A percentile compares a stretch with the other conserved stretches of the same genome.
Evolutionary conservation across 2,113 vertebrate species (phyloP).

Genomic region (Polyodon spathula): DNA sequence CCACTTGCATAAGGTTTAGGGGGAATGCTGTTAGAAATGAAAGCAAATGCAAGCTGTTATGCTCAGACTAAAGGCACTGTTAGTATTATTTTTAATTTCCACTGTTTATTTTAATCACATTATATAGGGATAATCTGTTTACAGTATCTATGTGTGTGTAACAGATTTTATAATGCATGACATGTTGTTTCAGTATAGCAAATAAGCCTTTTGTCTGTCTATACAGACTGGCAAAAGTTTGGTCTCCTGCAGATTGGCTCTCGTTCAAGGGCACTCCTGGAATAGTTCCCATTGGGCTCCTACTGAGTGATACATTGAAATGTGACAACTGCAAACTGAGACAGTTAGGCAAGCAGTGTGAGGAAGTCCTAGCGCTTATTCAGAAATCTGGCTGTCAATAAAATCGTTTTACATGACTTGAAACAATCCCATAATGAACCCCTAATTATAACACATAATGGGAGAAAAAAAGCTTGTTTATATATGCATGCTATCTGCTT

Average conservation of each 20-base stretch:
- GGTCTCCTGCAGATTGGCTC: conserved; percentile 55
- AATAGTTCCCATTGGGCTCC: conserved; percentile 52
- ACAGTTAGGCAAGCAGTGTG: conserved; percentile 56
- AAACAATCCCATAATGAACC: conserved; percentile 9
- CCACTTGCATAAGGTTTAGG: conserved; percentile 42
- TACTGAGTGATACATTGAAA: conserved; percentile 60
- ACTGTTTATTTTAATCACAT: conserved; percentile 55
- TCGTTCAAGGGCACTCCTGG: conserved; percentile 59
- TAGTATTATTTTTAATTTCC: conserved; percentile 68
- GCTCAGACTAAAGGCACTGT: conserved; percentile 63
- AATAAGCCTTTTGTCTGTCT: conserved; percentile 29
- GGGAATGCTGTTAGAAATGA: conserved; percentile 64
- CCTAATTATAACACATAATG: conserved; percentile 12
- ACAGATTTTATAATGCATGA: conserved; percentile 16
- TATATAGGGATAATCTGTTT: conserved; percentile 55
- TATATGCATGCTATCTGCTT: too few species aligned
- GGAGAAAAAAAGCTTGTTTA: too few species aligned
- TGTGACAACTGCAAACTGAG: conserved; percentile 63
- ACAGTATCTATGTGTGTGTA: too few species aligned
- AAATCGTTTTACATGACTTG: conserved; percentile 8
- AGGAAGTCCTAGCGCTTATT: conserved; percentile 49
- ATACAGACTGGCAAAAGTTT: conserved; percentile 33
- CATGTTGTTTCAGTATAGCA: conserved; percentile 48
- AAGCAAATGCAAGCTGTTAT: conserved; percentile 64
- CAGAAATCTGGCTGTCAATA: conserved; percentile 35